These are phyloP conservation scores for Steinernema carpocapsae DNA, from an alignment of 2,888 invertebrate species.

Conservation along the genomic window DNA sequence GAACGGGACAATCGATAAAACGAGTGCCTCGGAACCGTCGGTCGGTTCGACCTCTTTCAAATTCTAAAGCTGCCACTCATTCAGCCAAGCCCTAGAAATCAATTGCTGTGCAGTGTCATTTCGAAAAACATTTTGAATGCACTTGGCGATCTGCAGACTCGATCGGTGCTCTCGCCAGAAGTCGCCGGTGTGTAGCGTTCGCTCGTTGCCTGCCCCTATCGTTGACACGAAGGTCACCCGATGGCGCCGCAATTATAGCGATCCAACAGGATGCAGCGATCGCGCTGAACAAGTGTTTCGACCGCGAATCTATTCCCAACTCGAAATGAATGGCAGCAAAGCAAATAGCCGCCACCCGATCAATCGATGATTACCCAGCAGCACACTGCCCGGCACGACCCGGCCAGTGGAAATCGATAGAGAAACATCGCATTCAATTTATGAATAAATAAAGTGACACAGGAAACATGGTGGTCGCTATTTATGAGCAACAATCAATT, in stretches of 20 bases:
- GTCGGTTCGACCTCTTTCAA: too few relatives aligned
- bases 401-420: background rate
- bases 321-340: background rate
- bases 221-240: constrained; percentile 23
- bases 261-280: background rate
- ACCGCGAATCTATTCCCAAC: constrained; percentile 17
- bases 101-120: too few relatives aligned
- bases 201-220: background rate
- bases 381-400: background rate
- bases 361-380: constrained; percentile 30
- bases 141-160: background rate
- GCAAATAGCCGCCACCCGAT: constrained; percentile 3
- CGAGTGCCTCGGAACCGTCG: too few relatives aligned
- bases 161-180: constrained; percentile 13
- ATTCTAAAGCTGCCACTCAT: too few relatives aligned
- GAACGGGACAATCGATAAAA: too few relatives aligned
- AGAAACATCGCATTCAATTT: constrained; percentile 18
- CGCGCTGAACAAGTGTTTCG: constrained; percentile 8
- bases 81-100: too few relatives aligned
- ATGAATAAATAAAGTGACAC: constrained; percentile 34
- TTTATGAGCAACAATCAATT: constrained; percentile 5
- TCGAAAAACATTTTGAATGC: background rate
- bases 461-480: constrained; percentile 18
- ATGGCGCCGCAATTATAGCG: constrained; percentile 24
- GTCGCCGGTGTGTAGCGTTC: background rate